Evolutionary conservation across 2,113 vertebrate genomes (phyloP), one percentile per base, ranked within the genome.

Genomic region (Silurus glanis): DNA sequence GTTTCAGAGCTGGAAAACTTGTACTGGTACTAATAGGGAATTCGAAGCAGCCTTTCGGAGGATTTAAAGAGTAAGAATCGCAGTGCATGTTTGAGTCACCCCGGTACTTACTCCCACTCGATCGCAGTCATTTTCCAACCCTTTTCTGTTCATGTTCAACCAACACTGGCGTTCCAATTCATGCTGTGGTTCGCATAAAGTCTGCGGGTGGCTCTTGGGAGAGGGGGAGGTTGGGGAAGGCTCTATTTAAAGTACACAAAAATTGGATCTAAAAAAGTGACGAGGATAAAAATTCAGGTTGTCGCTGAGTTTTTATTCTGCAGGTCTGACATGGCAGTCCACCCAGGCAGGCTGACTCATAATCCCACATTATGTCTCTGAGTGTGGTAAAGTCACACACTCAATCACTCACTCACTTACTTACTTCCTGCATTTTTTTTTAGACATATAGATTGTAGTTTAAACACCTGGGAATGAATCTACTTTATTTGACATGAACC

Each of bases 271-370:
- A 91, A 90, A 83, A 61, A 87, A 87, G 87, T 82, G 87, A 88
- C 91, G 85, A 79, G 87, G 83, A 90, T n/a, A 87, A 83, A 87
- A 88, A 90, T 90, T 91, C 76, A 87, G 76, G 83, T 84, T 85
- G 75, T 86, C 5, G 61, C 85, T 74, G 72, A 85, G 84, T 45
- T 69, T 90, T 82, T 82, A 78, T 89, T 89, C 76, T 85, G 90
- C 85, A 85, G 87, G 83, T 88, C 86, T 82, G 84, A 17, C 62
- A 89, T 84, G 64, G 86, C 86, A 87, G 90, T 90, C 86, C 90
- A 89, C 89, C 90, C 82, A 53, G 81, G 56, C 19, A 59, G 87
- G 86, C 89, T 93, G 93, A 92, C 91, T 91, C 89, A 85, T 58
- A 21, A 81, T 51, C 62, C 56, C 74, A 45, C 67, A 69, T 61